These are phyloP conservation scores for Dendrocincla tyrannina DNA, from an alignment of 2,797 vertebrate species.

Conservation along the genomic window DNA sequence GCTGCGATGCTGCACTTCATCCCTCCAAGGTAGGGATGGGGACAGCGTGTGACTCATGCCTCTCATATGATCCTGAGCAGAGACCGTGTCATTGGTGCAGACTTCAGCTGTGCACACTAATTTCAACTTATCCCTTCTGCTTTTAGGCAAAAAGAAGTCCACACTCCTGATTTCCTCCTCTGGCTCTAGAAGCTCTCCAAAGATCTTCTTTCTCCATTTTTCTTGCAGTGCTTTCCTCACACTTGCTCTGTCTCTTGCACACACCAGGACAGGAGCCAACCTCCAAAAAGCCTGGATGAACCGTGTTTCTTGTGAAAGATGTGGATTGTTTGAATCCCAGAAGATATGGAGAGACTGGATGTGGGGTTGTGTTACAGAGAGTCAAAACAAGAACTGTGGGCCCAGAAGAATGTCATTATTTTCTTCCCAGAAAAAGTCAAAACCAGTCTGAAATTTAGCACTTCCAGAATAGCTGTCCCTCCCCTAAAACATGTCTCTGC, in stretches of 20 bases:
- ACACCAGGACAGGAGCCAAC: neutral
- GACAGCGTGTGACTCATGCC: neutral
- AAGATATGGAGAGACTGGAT: neutral
- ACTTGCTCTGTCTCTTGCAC: neutral
- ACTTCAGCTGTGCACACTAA: neutral
- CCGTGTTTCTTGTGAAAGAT: neutral
- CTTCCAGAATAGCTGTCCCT: neutral
- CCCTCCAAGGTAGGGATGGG: conserved; percentile 23
- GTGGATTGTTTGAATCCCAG: neutral
- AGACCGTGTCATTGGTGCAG: neutral
- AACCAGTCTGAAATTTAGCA: neutral
- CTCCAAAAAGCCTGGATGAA: neutral
- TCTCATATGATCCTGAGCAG: neutral
- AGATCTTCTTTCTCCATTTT: neutral
- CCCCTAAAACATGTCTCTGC: neutral
- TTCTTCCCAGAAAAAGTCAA: neutral
- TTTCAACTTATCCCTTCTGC: neutral
- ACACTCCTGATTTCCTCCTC: neutral
- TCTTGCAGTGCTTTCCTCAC: neutral
- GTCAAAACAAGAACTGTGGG: neutral
- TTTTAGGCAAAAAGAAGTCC: neutral
- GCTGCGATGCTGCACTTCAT: conserved; percentile 6
- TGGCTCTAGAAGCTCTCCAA: neutral
- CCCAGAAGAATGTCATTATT: neutral
- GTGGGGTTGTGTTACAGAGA: rapidly evolving